Conservation (phyloP, 2,797 vertebrate species). For the Ataeniobius toweri region DNA sequence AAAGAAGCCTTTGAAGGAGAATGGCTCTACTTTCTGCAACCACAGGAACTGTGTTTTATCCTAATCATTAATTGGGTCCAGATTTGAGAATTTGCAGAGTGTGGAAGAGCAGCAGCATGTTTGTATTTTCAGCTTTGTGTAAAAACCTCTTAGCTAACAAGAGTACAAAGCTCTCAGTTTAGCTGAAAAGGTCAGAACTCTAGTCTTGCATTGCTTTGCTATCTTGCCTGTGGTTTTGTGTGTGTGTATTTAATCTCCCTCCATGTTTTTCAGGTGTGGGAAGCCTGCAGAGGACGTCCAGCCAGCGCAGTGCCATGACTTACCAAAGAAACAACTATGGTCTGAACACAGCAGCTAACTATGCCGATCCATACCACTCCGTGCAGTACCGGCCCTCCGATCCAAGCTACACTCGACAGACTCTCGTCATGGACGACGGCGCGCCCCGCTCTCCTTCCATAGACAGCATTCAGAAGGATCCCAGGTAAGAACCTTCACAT, state of each 20-base stretch:
- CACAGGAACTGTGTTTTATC: slow-evolving; percentile 62
- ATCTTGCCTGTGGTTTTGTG: not conserved
- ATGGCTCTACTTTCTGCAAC: slow-evolving; percentile 54
- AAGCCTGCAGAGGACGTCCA: slow-evolving; percentile 92
- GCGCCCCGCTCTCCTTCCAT: slow-evolving; percentile 93
- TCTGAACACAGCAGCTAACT: slow-evolving; percentile 86
- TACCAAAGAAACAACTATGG: slow-evolving; percentile 95
- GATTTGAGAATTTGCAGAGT: slow-evolving; percentile 65
- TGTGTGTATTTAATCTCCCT: slow-evolving; percentile 12
- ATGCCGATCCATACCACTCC: slow-evolving; percentile 88
- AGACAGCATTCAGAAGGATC: slow-evolving; percentile 98
- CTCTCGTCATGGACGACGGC: slow-evolving; percentile 82
- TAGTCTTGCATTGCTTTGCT: slow-evolving; percentile 12
- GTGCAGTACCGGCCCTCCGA: slow-evolving; percentile 87
- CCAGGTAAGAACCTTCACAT: slow-evolving; percentile 81
- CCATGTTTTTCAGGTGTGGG: slow-evolving; percentile 84
- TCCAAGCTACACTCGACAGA: slow-evolving; percentile 80
- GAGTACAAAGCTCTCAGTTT: slow-evolving; percentile 31
- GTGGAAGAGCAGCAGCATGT: slow-evolving; percentile 66
- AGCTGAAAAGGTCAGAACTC: slow-evolving; percentile 45
- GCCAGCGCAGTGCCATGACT: slow-evolving; percentile 91
- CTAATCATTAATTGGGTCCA: slow-evolving; percentile 72
- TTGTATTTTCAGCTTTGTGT: slow-evolving; percentile 51
- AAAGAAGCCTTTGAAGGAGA: slow-evolving; percentile 66
- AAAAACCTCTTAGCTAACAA: slow-evolving; percentile 33